These are phyloP conservation scores for Luscinia megarhynchos DNA, from an alignment of 2,797 vertebrate species.

Conservation along the genomic window DNA sequence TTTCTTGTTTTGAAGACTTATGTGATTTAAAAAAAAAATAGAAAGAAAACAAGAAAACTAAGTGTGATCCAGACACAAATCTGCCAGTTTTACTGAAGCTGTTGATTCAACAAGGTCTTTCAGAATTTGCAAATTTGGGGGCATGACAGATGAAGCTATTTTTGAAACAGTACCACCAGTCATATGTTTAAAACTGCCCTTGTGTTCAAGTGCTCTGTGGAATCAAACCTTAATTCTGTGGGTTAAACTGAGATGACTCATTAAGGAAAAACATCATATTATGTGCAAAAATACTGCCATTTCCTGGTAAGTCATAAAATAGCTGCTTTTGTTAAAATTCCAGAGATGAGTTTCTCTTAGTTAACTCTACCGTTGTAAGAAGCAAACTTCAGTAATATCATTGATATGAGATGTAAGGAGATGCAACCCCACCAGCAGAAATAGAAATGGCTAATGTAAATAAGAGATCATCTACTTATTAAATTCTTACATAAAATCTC, in stretches of 20 bases:
- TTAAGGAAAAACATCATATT: background rate
- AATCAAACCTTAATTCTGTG: conserved; percentile 9
- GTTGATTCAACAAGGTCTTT: conserved; percentile 35
- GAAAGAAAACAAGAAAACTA: background rate
- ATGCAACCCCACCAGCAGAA: background rate
- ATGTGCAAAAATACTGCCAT: conserved; percentile 10
- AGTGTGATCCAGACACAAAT: background rate
- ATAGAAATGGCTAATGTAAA: background rate
- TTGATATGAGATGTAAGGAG: background rate
- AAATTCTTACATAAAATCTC: background rate
- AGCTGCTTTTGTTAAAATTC: conserved; percentile 8
- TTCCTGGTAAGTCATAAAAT: background rate
- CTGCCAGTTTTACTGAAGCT: background rate
- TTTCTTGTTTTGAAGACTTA: background rate
- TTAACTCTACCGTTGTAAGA: background rate
- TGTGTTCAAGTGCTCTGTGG: background rate
- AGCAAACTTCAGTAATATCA: background rate
- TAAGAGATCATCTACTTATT: background rate
- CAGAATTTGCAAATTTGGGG: background rate
- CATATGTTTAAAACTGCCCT: conserved; percentile 1
- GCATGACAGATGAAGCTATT: background rate
- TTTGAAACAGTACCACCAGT: conserved; percentile 27
- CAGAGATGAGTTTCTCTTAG: background rate
- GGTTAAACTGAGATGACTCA: conserved; percentile 17
- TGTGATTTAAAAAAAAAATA: background rate